These are phyloP conservation scores for Hyposoter didymator DNA, from an alignment of 2,888 invertebrate genomes.

Conservation along the genomic window DNA sequence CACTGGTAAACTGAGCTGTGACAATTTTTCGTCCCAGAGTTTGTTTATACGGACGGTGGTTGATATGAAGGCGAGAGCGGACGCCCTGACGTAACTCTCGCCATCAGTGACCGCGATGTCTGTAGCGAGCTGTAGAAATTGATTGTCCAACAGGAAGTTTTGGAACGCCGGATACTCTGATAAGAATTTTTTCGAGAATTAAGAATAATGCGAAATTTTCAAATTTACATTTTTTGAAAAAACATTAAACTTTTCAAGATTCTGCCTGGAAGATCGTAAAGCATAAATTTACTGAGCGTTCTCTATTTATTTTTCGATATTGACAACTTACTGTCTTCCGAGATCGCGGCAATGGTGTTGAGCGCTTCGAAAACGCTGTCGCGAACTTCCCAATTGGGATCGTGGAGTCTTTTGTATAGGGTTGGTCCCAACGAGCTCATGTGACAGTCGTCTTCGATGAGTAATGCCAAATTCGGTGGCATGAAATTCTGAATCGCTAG, in stretches of 20 bases:
- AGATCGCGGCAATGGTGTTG: slow-evolving; percentile 89
- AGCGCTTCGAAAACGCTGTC: slow-evolving; percentile 91
- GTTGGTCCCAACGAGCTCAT: slow-evolving; percentile 89
- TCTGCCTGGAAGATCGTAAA: background rate
- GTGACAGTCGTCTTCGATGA: slow-evolving; percentile 88
- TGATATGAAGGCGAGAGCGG: slow-evolving; percentile 90
- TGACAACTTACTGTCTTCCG: slow-evolving; percentile 88
- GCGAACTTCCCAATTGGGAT: slow-evolving; percentile 91
- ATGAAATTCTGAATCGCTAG: slow-evolving; percentile 90
- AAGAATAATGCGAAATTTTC: background rate
- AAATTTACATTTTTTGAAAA: background rate
- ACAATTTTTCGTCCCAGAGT: slow-evolving; percentile 88
- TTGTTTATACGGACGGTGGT: slow-evolving; percentile 88
- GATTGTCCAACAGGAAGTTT: slow-evolving; percentile 88
- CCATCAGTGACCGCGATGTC: slow-evolving; percentile 89
- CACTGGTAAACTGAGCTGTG: slow-evolving; percentile 88
- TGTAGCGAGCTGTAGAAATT: slow-evolving; percentile 88
- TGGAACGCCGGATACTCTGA: slow-evolving; percentile 92
- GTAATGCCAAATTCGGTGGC: slow-evolving; percentile 90
- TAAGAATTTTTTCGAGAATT: slow-evolving; percentile 72
- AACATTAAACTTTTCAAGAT: background rate
- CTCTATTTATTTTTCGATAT: too few species aligned
- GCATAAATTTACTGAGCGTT: background rate
- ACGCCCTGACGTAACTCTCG: slow-evolving; percentile 91
- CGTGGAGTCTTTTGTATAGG: slow-evolving; percentile 89